Percentiles rank a stretch among this genome's conserved stretches.
These are phyloP conservation scores for Antrozous pallidus DNA, from an alignment of 2,797 vertebrate genomes.

Conservation along the genomic window DNA sequence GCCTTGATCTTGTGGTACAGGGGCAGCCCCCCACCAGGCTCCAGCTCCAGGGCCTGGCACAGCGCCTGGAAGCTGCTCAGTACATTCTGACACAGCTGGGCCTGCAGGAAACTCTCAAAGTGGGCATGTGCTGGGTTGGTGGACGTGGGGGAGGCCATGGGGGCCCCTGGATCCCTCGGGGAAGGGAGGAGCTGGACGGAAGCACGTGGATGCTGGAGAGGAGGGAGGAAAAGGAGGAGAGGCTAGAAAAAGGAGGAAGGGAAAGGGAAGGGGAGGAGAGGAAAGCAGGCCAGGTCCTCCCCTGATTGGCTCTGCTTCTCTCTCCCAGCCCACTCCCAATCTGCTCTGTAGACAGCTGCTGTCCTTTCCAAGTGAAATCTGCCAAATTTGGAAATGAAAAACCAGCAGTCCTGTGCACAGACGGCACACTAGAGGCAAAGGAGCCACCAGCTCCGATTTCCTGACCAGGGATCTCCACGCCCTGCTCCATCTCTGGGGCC, in stretches of 20 bases:
- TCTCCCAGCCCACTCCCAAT: not conserved
- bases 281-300: not conserved
- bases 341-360: not conserved
- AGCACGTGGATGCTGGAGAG: not conserved
- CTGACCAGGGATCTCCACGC: not conserved
- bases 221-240: not conserved
- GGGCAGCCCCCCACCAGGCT: conserved; percentile 82
- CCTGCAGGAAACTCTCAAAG: conserved; percentile 90
- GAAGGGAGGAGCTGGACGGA: not conserved
- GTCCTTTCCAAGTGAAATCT: not conserved
- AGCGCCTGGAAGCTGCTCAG: conserved; percentile 86
- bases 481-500: not conserved
- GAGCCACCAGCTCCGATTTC: not conserved
- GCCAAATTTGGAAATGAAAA: conserved; percentile 51
- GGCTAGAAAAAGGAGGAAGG: not conserved
- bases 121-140: conserved; percentile 84
- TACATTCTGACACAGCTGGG: conserved; percentile 87
- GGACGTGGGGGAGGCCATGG: conserved; percentile 57
- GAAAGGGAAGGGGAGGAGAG: not conserved
- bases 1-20: conserved; percentile 90
- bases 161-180: not conserved
- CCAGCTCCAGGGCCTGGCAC: conserved; percentile 85
- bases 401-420: not conserved
- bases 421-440: not conserved
- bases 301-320: not conserved